Evolutionary conservation across 2,888 invertebrate genomes (phyloP), one percentile per base, ranked within the genome.

Genomic region (Lutraria lutraria): DNA sequence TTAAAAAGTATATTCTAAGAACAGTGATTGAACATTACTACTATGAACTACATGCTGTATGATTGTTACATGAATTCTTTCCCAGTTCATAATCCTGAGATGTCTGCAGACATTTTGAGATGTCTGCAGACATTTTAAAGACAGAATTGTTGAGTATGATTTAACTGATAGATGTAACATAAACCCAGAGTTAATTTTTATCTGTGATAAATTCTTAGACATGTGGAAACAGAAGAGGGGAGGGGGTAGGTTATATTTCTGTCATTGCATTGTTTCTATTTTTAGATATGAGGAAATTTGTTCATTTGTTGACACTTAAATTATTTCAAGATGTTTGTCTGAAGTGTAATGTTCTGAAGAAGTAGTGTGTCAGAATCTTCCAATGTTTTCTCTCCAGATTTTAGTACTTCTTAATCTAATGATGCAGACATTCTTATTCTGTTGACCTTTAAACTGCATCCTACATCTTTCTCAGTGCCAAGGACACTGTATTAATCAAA

Each of bases 271-370:
- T n/a, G 52, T 25, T 25, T 72, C 76, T 84, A 84, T 84, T 84
- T 84, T 54, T 84, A 84, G 84, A 84, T 21, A 84, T 84, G 43
- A 84, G 29, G 84, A 76, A 84, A 84, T 76, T 29, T 25, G n/a
- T 25, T 25, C 19, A 21, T 56, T 34, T 72, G 76, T 34, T 76
- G 76, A 34, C 25, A 81, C 53, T 81, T 81, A 16, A 63, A 84
- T n/a, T 43, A 21, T 76, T 84, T 31, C 84, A 72, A 76, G 84
- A 84, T 84, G 84, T 72, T 43, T 54, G 54, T 81, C 54, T 56
- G 29, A 29, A 13, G 25, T 76, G 19, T 76, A 19, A 25, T 15
- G 25, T 76, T 76, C 63, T 25, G 25, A 10, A n/a, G 63, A 63
- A 63, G n/a, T n/a, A n/a, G 43, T 10, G 60, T 68, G 25, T 68